Evolutionary conservation across 1,140 invertebrate genomes (phyloP).

Genomic region (Pseudobourletiella spinata): DNA sequence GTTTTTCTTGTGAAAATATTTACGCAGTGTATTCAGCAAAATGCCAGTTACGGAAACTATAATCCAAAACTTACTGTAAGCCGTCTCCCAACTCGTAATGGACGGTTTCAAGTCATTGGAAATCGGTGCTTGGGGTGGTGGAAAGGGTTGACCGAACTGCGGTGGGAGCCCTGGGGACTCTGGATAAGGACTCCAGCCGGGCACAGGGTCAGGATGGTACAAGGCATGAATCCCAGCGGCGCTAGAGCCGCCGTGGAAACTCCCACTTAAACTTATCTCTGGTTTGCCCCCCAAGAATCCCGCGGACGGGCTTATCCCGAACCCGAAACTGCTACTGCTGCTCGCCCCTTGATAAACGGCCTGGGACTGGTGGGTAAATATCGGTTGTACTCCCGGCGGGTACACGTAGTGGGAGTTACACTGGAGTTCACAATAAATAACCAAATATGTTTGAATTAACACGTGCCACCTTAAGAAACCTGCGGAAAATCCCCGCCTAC

Average conservation of each 20-base stretch:
- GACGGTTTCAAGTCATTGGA: conserved; percentile 24
- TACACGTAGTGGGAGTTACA: not conserved
- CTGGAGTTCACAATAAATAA: not conserved
- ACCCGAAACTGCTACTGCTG: not conserved
- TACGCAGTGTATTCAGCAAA: not conserved
- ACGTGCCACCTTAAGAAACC: too few relatives aligned
- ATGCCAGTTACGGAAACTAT: not conserved
- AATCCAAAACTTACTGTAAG: conserved; percentile 21
- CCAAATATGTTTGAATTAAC: too few relatives aligned
- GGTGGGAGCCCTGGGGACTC: not conserved
- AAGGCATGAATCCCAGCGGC: not conserved
- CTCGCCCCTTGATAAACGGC: not conserved
- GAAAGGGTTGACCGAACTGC: not conserved
- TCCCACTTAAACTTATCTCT: not conserved
- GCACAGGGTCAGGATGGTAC: not conserved
- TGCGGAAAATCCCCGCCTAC: too few relatives aligned
- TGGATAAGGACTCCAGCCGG: not conserved
- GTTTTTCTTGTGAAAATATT: not conserved
- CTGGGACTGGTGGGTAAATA: not conserved
- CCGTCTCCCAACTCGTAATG: conserved; percentile 27
- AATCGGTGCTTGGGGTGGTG: not conserved
- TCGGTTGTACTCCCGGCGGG: not conserved
- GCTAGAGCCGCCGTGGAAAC: not conserved
- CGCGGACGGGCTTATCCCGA: not conserved
- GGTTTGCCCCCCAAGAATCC: not conserved